phyloP scores from a whole-genome alignment of 23 tunicate genomes.

The Halocynthia aurantium region DNA sequence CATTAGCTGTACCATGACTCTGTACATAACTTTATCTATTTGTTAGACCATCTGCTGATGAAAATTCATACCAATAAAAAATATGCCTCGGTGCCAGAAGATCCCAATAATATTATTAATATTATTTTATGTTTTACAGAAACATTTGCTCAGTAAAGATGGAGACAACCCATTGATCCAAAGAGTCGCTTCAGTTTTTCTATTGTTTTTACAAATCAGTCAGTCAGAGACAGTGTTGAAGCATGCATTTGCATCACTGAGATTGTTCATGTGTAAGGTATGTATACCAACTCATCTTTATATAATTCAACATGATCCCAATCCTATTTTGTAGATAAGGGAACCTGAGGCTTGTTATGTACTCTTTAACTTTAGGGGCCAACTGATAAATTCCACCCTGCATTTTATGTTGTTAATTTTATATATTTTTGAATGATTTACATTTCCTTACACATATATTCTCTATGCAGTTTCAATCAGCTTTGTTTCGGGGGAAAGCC shows the following conservation, averaged over 20 bases:
- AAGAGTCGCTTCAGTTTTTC: conserved; percentile 47
- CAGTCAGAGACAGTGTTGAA: conserved; percentile 78
- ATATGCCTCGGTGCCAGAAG: no score
- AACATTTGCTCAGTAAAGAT: conserved; percentile 53
- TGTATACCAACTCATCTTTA: background rate
- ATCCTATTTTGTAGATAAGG: no score
- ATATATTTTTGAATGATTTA: background rate
- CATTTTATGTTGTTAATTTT: background rate
- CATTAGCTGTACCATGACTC: no score
- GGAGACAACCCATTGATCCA: conserved; percentile 85
- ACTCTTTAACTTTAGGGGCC: no score
- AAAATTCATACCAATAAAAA: no score
- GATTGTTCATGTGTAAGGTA: conserved; percentile 77
- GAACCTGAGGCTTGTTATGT: no score
- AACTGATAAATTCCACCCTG: background rate
- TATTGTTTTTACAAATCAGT: conserved; percentile 72
- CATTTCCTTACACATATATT: background rate
- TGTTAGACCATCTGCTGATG: no score
- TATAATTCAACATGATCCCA: no score
- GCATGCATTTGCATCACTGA: conserved; percentile 79
- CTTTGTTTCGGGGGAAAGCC: conserved; percentile 76
- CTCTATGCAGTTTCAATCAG: conserved; percentile 67
- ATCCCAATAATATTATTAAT: no score
- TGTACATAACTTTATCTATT: no score
- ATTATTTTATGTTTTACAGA: conserved; percentile 23